Evolutionary conservation across 2,113 vertebrate genomes (phyloP).

Genomic region (Glaucomys volans): DNA sequence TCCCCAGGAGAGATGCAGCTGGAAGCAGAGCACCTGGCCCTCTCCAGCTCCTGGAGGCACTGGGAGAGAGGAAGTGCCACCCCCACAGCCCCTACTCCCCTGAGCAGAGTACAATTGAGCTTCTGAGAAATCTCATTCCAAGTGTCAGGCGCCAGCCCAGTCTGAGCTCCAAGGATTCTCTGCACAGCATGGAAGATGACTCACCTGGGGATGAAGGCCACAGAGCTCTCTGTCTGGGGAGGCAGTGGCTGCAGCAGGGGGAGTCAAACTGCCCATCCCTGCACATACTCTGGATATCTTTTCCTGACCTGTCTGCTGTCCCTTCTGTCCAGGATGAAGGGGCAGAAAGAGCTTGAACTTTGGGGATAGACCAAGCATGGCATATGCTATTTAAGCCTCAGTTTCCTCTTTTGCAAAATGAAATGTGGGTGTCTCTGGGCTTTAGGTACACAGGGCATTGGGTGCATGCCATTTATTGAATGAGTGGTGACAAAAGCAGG

Average conservation of each 20-base stretch:
- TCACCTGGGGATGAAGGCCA: neutral
- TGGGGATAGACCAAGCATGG: neutral
- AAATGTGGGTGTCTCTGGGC: neutral
- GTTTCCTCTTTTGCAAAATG: neutral
- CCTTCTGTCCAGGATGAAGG: neutral
- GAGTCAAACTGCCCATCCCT: neutral
- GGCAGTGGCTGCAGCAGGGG: neutral
- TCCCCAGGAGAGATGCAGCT: neutral
- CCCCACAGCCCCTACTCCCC: neutral
- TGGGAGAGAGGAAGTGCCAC: no score
- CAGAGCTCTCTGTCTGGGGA: no score
- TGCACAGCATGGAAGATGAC: neutral
- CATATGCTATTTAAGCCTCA: neutral
- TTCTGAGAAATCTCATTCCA: constrained; percentile 65
- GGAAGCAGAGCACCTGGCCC: neutral
- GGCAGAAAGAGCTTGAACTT: neutral
- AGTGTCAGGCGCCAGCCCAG: neutral
- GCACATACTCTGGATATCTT: neutral
- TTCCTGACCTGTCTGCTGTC: neutral
- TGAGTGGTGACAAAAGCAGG: neutral
- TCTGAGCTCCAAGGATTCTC: neutral
- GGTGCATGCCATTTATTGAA: neutral
- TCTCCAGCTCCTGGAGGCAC: no score
- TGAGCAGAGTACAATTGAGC: neutral
- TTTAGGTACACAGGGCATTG: neutral